phyloP scores from a whole-genome alignment of 2,888 invertebrate species.

The Macaria notata region DNA sequence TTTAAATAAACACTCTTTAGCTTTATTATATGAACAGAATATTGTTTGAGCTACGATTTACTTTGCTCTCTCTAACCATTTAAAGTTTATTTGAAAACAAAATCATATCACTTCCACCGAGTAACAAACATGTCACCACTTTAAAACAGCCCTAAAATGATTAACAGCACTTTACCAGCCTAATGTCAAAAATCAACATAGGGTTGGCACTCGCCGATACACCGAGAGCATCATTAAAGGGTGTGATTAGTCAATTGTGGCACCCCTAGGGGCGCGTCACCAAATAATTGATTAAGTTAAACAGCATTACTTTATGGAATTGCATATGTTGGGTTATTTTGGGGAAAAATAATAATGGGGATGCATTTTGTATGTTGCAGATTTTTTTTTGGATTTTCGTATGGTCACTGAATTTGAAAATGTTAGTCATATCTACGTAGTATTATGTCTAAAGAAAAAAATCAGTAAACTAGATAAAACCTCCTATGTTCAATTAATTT shows the following conservation, averaged over 20 bases:
- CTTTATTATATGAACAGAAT: too few species aligned
- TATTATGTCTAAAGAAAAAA: too few species aligned
- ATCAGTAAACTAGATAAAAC: too few species aligned
- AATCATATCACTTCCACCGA: constrained; percentile 23
- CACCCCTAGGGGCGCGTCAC: constrained; percentile 48
- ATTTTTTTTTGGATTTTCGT: too few species aligned
- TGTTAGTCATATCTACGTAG: too few species aligned
- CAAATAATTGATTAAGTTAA: constrained; percentile 77
- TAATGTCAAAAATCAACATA: constrained; percentile 62
- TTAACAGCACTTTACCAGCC: constrained; percentile 57
- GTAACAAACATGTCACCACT: constrained; percentile 53
- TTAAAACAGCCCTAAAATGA: constrained; percentile 43
- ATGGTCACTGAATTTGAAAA: too few species aligned
- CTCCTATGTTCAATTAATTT: too few species aligned
- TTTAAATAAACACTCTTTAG: too few species aligned
- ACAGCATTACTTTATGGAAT: constrained; percentile 71
- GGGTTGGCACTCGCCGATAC: constrained; percentile 54
- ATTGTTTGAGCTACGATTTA: too few species aligned
- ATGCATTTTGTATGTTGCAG: too few species aligned
- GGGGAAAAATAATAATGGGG: not conserved
- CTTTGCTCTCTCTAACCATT: too few species aligned
- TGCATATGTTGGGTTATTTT: constrained; percentile 71
- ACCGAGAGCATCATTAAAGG: constrained; percentile 55
- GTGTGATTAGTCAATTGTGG: constrained; percentile 72
- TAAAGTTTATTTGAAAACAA: too few species aligned